These are phyloP conservation scores for Limnodromus scolopaceus DNA, from an alignment of 2,797 vertebrate genomes.

Conservation along the genomic window DNA sequence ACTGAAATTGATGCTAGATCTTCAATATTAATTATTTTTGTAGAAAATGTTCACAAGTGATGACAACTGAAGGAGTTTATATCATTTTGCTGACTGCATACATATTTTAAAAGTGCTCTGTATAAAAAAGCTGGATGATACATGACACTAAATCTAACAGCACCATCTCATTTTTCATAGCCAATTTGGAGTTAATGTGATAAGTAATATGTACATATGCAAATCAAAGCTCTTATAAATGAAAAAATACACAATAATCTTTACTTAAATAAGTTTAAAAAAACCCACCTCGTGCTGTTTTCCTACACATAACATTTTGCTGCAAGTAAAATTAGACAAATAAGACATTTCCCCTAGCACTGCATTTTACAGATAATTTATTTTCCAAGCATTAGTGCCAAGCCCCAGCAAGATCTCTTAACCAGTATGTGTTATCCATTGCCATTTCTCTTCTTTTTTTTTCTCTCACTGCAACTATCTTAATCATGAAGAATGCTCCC, in stretches of 20 bases:
- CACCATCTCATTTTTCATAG: neutral
- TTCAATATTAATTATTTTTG: conserved; percentile 60
- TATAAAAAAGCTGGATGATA: conserved; percentile 30
- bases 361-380: conserved; percentile 23
- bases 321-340: conserved; percentile 39
- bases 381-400: neutral
- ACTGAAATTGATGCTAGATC: conserved; percentile 49
- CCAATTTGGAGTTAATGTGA: neutral
- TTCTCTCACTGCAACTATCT: neutral
- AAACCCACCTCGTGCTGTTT: neutral
- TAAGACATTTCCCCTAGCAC: neutral
- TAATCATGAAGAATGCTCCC: neutral
- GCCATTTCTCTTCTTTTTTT: neutral
- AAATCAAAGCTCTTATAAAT: conserved; percentile 19
- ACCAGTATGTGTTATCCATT: neutral
- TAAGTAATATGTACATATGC: neutral
- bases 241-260: neutral
- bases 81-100: conserved; percentile 42
- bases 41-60: conserved; percentile 34
- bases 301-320: neutral
- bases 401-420: neutral
- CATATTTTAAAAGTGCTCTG: conserved; percentile 56
- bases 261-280: neutral
- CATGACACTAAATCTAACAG: conserved; percentile 14
- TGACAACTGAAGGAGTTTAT: conserved; percentile 60